A percentile compares a stretch with the other conserved stretches of the same genome.
phyloP scores from a whole-genome alignment of 2,888 invertebrate genomes.

The Brachypterus glaber region DNA sequence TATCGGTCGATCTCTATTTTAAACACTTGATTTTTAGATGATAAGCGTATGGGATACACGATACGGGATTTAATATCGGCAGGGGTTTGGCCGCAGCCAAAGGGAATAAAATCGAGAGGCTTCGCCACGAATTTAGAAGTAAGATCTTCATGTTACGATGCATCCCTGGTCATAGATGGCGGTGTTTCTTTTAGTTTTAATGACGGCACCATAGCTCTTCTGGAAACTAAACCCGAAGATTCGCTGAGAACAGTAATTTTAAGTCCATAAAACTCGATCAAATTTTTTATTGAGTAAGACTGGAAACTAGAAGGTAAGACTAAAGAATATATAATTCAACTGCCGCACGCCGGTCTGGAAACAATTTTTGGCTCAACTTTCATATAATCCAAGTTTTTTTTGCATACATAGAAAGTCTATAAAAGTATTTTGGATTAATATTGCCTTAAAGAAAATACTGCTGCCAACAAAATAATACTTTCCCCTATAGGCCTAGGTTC shows the following conservation, averaged over 20 bases:
- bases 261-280: slow-evolving; percentile 26
- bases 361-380: too few relatives aligned
- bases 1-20: neutral
- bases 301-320: too few relatives aligned
- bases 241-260: slow-evolving; percentile 67
- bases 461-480: too few relatives aligned
- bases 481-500: too few relatives aligned
- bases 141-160: slow-evolving; percentile 84
- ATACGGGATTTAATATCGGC: slow-evolving; percentile 89
- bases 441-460: too few relatives aligned
- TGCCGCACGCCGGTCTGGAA: too few relatives aligned
- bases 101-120: slow-evolving; percentile 64
- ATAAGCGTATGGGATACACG: slow-evolving; percentile 75
- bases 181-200: slow-evolving; percentile 90
- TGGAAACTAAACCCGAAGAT: slow-evolving; percentile 82
- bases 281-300: too few relatives aligned
- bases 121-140: slow-evolving; percentile 67
- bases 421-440: too few relatives aligned
- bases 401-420: too few relatives aligned
- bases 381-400: too few relatives aligned
- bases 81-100: slow-evolving; percentile 75
- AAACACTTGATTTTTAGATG: slow-evolving; percentile 45
- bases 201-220: slow-evolving; percentile 76
- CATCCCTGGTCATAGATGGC: slow-evolving; percentile 88
- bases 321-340: too few relatives aligned